Conservation (phyloP, 2,797 vertebrate genomes). For the Cynopterus sphinx region DNA sequence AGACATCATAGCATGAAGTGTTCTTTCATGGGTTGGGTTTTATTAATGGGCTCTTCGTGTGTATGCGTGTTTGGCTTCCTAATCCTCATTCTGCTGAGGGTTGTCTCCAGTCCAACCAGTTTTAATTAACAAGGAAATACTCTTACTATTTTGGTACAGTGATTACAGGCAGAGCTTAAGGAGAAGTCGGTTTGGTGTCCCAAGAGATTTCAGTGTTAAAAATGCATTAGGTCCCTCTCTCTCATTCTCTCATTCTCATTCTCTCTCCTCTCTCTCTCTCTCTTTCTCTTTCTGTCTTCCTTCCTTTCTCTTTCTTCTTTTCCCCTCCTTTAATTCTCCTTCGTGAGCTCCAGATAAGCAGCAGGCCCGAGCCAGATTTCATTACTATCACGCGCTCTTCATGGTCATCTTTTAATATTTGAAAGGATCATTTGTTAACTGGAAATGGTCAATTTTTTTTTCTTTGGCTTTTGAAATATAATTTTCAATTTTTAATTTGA, state of each 20-base stretch:
- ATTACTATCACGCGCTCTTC: constrained; percentile 88
- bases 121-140: constrained; percentile 84
- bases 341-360: constrained; percentile 86
- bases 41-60: constrained; percentile 79
- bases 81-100: constrained; percentile 80
- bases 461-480: constrained; percentile 99
- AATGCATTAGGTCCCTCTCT: constrained; percentile 77
- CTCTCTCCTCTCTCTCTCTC: not conserved
- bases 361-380: constrained; percentile 88
- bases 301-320: not conserved
- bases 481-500: constrained; percentile 99
- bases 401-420: constrained; percentile 97
- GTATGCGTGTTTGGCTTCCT: constrained; percentile 71
- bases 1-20: constrained; percentile 57
- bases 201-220: constrained; percentile 84
- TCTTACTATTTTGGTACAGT: constrained; percentile 82
- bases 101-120: constrained; percentile 75
- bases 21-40: constrained; percentile 59
- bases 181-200: constrained; percentile 84
- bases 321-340: constrained; percentile 63
- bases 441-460: constrained; percentile 93
- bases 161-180: constrained; percentile 82
- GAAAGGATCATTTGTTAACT: constrained; percentile 99
- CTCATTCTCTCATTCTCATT: not conserved
- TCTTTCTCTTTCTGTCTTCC: not conserved